Evolutionary conservation across 2,888 invertebrate species (phyloP), one percentile per base, ranked within the genome.

Genomic region (Tenthredo amoena): DNA sequence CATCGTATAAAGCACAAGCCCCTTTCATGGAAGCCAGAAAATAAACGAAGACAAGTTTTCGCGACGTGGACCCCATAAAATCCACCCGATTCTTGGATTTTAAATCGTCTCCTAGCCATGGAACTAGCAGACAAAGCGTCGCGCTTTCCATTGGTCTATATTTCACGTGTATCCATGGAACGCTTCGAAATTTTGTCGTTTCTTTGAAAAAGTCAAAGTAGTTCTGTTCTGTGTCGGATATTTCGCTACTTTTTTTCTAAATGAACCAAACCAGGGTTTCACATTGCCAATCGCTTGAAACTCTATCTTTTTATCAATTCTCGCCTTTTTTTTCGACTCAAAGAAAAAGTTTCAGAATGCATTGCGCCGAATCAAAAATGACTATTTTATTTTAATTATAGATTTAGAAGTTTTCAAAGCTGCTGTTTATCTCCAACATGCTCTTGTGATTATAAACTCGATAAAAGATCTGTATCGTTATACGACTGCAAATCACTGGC

Each of bases 111-210:
- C 31, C 2, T 21, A 26, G 37, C 6, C 18, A 10, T 77, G 77
- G 34, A 55, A 77, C 15, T 50, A 5, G 50, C 55, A 55, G 47
- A 50, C 43, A 55, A 31, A 77, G 47, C 55, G 31, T 31, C 55
- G 55, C 9, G 55, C 55, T 50, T 74, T 77, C 77, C 77, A 77
- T 77, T 77, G 77, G 77, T 77, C 77, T 31, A 77, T 50, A 55
- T 77, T 31, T 47, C 43, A 43, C 26, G 21, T 77, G 34, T 77
- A 34, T 77, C 77, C 77, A 55, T 77, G 77, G 50, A 77, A 77
- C 31, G 31, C 37, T 47, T 34, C 21, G 77, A 74, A 26, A 43
- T 43, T 21, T 74, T 21, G 68, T 68, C 31, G 6, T 43, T 43
- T 12, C n/a, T 43, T 43, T 55, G 1, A 12, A 5, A 15, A 15